Conservation (phyloP, 2,888 invertebrate species). For the Polymixis flavicincta region DNA sequence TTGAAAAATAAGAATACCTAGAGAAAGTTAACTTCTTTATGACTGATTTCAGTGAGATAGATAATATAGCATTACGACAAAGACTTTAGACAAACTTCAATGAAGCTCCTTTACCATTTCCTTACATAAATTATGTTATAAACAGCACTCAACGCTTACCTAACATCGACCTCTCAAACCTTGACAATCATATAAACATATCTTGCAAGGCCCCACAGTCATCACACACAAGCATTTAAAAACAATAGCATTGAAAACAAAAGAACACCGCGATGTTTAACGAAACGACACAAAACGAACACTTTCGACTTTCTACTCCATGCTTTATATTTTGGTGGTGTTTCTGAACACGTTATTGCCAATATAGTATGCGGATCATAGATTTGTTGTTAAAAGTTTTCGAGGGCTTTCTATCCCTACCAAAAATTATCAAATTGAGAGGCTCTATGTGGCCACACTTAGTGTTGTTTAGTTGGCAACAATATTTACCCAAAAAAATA, state of each 20-base stretch:
- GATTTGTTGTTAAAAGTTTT: slow-evolving; percentile 1
- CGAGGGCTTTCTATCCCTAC: slow-evolving; percentile 11
- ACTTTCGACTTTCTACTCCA: slow-evolving; percentile 62
- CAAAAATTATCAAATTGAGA: neutral
- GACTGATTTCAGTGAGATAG: neutral
- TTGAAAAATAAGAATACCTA: neutral
- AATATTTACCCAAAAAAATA: neutral
- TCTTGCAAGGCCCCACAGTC: slow-evolving; percentile 19
- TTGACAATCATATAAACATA: slow-evolving; percentile 22
- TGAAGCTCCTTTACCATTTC: neutral
- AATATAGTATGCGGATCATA: slow-evolving; percentile 37
- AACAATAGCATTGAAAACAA: slow-evolving; percentile 53
- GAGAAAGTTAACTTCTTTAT: neutral
- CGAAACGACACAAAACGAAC: slow-evolving; percentile 41
- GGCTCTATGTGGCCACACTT: neutral
- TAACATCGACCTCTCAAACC: neutral
- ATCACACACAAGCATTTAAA: slow-evolving; percentile 36
- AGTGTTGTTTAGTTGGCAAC: neutral
- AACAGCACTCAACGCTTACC: neutral
- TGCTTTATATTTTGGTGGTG: slow-evolving; percentile 51
- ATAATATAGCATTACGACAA: neutral
- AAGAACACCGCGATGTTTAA: slow-evolving; percentile 47
- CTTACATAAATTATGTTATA: neutral
- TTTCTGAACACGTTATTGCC: slow-evolving; percentile 11
- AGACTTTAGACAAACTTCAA: neutral